These are phyloP conservation scores for Pilophorus perplexus DNA, from an alignment of 2,888 invertebrate genomes.

Conservation along the genomic window DNA sequence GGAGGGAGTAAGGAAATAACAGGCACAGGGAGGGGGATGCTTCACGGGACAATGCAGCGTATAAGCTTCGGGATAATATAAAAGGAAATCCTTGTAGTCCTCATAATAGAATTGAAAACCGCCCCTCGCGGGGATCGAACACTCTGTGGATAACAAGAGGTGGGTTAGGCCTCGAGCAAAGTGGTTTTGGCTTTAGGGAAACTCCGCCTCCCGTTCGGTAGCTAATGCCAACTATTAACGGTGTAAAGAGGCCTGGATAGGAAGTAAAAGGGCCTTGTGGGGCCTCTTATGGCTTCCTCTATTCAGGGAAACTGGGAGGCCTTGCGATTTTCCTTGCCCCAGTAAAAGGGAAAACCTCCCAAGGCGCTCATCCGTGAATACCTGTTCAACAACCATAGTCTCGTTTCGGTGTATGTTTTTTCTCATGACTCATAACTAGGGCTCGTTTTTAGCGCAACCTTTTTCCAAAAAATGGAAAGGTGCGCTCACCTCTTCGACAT, in stretches of 20 bases:
- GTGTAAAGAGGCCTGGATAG: neutral
- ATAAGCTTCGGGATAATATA: slow-evolving; percentile 3
- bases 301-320: slow-evolving; percentile 2
- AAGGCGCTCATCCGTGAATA: too few species aligned
- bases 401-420: too few species aligned
- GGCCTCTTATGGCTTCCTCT: neutral
- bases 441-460: too few species aligned
- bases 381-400: too few species aligned
- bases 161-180: slow-evolving; percentile 7
- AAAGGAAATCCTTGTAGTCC: slow-evolving; percentile 35
- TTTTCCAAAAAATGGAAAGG: too few species aligned
- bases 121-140: neutral
- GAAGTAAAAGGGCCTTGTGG: too few species aligned
- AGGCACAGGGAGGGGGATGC: neutral
- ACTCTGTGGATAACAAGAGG: neutral
- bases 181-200: slow-evolving; percentile 2
- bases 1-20: too few species aligned
- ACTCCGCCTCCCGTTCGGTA: neutral
- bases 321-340: too few species aligned
- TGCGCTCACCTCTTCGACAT: too few species aligned
- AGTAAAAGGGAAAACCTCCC: too few species aligned
- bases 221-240: slow-evolving; percentile 34
- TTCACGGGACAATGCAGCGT: slow-evolving; percentile 3
- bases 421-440: too few species aligned
- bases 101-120: slow-evolving; percentile 28